phyloP scores from a whole-genome alignment of 2,113 vertebrate genomes.

The Ophthalmolycus amberensis region DNA sequence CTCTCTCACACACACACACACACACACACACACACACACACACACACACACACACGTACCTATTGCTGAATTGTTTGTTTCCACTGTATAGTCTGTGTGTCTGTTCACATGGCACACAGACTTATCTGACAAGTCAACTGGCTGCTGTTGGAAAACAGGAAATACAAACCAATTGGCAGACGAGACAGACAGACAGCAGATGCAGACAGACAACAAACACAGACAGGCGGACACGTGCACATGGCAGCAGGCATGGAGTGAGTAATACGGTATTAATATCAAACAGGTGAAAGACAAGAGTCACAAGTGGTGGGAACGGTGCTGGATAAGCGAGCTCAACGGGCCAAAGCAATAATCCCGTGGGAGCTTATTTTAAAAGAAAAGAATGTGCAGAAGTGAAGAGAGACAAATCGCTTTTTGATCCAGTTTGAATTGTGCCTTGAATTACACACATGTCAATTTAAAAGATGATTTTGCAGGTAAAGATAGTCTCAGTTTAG shows the following conservation, averaged over 20 bases:
- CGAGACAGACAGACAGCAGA: conserved; percentile 53
- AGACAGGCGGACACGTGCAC: conserved; percentile 69
- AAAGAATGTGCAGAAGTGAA: no score
- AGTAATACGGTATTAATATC: conserved; percentile 73
- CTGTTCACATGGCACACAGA: conserved; percentile 64
- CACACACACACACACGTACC: conserved; percentile 8
- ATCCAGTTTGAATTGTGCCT: no score
- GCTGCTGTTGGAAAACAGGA: conserved; percentile 56
- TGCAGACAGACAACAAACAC: conserved; percentile 69
- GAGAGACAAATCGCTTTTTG: no score
- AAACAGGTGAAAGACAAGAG: conserved; percentile 71
- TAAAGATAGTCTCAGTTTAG: no score
- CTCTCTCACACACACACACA: background rate
- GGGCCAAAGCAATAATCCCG: conserved; percentile 37
- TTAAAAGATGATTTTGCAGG: no score
- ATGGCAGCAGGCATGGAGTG: conserved; percentile 68
- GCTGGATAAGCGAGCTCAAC: conserved; percentile 60
- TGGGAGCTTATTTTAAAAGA: no score
- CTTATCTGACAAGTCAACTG: conserved; percentile 61
- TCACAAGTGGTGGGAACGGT: conserved; percentile 65
- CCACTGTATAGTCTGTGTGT: conserved; percentile 75
- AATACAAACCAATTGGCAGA: conserved; percentile 63
- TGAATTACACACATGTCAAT: no score
- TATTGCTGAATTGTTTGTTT: conserved; percentile 66
- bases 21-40: background rate